A percentile compares a stretch with the other conserved stretches of the same genome.
phyloP scores from a whole-genome alignment of 1,140 invertebrate genomes.

The Pseudobourletiella spinata region DNA sequence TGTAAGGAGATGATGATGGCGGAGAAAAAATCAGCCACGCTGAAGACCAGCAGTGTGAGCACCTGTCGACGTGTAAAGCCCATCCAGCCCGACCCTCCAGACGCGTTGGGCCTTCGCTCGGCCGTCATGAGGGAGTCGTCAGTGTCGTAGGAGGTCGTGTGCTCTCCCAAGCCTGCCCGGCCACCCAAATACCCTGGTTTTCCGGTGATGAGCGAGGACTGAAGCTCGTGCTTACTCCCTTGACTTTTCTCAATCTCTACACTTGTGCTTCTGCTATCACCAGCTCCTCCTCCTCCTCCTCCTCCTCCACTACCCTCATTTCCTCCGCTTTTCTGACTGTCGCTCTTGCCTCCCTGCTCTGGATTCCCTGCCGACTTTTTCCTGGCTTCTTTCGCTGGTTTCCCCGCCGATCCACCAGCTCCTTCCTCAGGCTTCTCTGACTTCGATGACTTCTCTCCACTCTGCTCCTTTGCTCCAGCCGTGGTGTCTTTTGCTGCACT shows the following conservation, averaged over 20 bases:
- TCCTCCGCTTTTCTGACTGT: neutral
- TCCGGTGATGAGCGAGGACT: neutral
- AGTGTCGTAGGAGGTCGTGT: conserved; percentile 51
- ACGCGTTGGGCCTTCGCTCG: neutral
- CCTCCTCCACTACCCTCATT: neutral
- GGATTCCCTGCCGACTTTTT: neutral
- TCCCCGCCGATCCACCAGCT: neutral
- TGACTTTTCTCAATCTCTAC: neutral
- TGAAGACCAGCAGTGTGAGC: conserved; percentile 69
- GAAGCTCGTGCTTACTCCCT: neutral
- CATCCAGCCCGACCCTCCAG: neutral
- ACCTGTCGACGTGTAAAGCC: conserved; percentile 52
- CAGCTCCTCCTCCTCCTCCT: neutral
- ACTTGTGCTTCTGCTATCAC: neutral
- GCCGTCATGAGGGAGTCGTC: conserved; percentile 49
- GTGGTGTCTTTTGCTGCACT: neutral
- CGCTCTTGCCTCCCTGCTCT: neutral
- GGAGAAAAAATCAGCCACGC: conserved; percentile 39
- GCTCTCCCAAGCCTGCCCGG: conserved; percentile 62
- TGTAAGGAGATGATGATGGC: conserved; percentile 15
- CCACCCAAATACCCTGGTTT: conserved; percentile 4
- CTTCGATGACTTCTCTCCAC: neutral
- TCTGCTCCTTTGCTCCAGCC: neutral
- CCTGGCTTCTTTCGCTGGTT: neutral
- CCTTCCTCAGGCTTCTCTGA: neutral